A percentile compares a stretch with the other conserved stretches of the same genome.
Conservation (phyloP, 2,888 invertebrate species). For the Sipha maydis region DNA sequence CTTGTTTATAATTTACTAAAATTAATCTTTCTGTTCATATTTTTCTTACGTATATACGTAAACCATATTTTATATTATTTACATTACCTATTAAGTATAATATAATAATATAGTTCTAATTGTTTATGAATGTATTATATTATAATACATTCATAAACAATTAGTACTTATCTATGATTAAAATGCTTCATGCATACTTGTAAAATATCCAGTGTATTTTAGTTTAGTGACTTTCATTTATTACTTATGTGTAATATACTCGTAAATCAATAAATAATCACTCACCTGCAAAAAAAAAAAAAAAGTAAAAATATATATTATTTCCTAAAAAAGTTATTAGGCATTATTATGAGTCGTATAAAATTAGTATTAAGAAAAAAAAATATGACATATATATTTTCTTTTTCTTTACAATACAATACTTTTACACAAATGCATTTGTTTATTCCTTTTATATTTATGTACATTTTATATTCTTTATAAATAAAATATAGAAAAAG, state of each 20-base stretch:
- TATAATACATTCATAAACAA: background rate
- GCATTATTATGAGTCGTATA: too few relatives aligned
- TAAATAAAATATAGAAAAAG: too few relatives aligned
- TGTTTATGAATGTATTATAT: too few relatives aligned
- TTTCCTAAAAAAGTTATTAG: background rate
- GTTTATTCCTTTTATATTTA: too few relatives aligned
- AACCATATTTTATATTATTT: too few relatives aligned
- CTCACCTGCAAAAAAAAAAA: constrained; percentile 49
- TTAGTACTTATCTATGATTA: background rate
- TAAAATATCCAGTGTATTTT: background rate
- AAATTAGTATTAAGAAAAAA: background rate
- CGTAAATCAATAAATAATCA: background rate
- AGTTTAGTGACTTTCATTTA: background rate
- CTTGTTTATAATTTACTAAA: too few relatives aligned
- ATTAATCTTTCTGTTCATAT: too few relatives aligned
- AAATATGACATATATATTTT: background rate
- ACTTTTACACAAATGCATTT: too few relatives aligned
- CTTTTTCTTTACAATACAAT: background rate
- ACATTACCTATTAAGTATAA: too few relatives aligned
- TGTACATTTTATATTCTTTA: too few relatives aligned
- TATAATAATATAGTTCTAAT: too few relatives aligned
- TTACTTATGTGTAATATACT: background rate
- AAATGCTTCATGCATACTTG: background rate
- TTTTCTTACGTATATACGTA: too few relatives aligned
- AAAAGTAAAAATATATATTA: background rate